Percentiles rank a stretch among this genome's conserved stretches.
These are phyloP conservation scores for Canis aureus DNA, from an alignment of 2,113 vertebrate genomes.

Conservation along the genomic window DNA sequence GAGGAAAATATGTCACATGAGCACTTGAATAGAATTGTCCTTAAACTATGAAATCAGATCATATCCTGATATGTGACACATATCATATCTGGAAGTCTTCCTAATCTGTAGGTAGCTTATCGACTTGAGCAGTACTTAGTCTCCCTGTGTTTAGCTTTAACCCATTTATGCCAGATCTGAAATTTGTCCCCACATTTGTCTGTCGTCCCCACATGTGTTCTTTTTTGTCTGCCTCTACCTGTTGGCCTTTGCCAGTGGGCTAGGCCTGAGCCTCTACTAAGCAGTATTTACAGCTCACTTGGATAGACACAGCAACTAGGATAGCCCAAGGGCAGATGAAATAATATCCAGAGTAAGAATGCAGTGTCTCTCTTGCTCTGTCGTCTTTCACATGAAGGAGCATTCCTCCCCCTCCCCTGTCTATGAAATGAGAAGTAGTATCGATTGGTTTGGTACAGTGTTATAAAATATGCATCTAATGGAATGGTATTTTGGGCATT, in stretches of 20 bases:
- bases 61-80: neutral
- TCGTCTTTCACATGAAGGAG: slow-evolving; percentile 15
- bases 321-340: slow-evolving; percentile 69
- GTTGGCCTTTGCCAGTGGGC: slow-evolving; percentile 31
- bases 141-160: slow-evolving; percentile 10
- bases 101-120: neutral
- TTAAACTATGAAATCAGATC: neutral
- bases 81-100: neutral
- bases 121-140: neutral
- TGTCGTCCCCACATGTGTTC: neutral
- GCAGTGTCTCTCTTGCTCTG: neutral
- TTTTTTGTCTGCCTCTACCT: neutral
- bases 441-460: slow-evolving; percentile 69
- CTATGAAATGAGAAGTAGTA: slow-evolving; percentile 33
- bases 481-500: slow-evolving; percentile 75
- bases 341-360: slow-evolving; percentile 36
- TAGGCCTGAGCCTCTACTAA: neutral
- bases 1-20: slow-evolving; percentile 85
- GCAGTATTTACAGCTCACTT: slow-evolving; percentile 40
- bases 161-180: neutral
- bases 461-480: slow-evolving; percentile 74
- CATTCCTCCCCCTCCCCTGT: neutral
- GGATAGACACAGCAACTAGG: neutral
- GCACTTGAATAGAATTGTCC: slow-evolving; percentile 3
- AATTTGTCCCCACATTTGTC: neutral